Evolutionary conservation across 2,797 vertebrate genomes (phyloP).

Genomic region (Eidolon dupreanum): DNA sequence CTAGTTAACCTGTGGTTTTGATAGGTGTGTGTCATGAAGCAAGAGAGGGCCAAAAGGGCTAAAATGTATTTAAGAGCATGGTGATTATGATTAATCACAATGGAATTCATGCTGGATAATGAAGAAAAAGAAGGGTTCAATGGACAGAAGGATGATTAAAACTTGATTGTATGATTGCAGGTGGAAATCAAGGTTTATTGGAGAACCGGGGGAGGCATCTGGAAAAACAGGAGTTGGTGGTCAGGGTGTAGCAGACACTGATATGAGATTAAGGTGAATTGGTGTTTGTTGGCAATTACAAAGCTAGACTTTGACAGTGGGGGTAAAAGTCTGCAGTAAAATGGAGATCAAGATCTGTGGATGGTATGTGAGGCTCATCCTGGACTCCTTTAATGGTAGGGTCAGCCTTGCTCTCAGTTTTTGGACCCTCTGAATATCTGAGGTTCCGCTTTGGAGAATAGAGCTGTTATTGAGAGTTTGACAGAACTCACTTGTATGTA

Average conservation of each 20-base stretch:
- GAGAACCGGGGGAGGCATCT: not conserved
- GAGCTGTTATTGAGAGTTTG: not conserved
- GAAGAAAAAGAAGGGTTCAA: not conserved
- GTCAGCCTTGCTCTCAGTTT: not conserved
- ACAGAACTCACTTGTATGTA: not conserved
- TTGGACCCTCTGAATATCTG: not conserved
- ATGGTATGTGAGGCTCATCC: not conserved
- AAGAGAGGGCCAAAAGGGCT: not conserved
- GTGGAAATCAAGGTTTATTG: too few species aligned
- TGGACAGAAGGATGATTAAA: not conserved
- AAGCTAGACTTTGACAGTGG: not conserved
- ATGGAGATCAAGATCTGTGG: too few species aligned
- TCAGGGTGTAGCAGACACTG: fast-evolving
- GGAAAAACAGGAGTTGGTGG: too few species aligned
- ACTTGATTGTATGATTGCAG: too few species aligned
- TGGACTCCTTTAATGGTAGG: fast-evolving
- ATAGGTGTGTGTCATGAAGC: too few species aligned
- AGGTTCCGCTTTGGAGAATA: not conserved
- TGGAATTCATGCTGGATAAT: not conserved
- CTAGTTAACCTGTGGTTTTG: too few species aligned
- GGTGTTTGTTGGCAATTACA: not conserved
- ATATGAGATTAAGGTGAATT: not conserved
- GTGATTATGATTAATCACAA: fast-evolving
- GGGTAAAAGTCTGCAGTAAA: not conserved
- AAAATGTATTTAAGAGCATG: not conserved